phyloP scores from a whole-genome alignment of 2,888 invertebrate genomes.

The Strigamia maritima region DNA sequence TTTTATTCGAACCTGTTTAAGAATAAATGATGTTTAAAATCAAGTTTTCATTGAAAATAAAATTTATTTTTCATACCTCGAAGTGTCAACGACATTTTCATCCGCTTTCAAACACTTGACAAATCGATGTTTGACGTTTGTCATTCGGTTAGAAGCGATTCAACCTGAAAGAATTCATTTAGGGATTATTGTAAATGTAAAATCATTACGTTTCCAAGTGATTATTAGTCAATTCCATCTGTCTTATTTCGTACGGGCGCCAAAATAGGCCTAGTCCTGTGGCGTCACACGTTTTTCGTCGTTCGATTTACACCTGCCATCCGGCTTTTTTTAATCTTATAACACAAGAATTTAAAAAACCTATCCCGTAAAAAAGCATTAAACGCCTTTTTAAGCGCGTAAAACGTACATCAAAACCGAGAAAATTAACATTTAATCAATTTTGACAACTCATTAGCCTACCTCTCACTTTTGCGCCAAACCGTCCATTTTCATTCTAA shows the following conservation, averaged over 20 bases:
- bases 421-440: not conserved
- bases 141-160: not conserved
- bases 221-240: not conserved
- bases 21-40: not conserved
- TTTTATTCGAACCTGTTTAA: conserved; percentile 29
- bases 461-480: not conserved
- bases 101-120: not conserved
- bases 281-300: not conserved
- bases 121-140: not conserved
- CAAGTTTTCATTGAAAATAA: not conserved
- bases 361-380: not conserved
- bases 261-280: not conserved
- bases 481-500: not conserved
- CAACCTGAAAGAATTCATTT: not conserved
- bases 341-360: not conserved
- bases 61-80: not conserved
- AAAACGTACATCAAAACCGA: not conserved
- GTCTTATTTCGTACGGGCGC: not conserved
- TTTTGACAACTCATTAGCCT: not conserved
- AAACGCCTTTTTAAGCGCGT: not conserved
- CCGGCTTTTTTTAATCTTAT: not conserved
- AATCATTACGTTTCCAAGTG: not conserved
- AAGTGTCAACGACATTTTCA: conserved; percentile 16
- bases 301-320: not conserved
- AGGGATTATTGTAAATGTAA: not conserved